Base-by-base conservation (phyloP, 23 tunicate species). In the Halocynthia roretzi region DNA sequence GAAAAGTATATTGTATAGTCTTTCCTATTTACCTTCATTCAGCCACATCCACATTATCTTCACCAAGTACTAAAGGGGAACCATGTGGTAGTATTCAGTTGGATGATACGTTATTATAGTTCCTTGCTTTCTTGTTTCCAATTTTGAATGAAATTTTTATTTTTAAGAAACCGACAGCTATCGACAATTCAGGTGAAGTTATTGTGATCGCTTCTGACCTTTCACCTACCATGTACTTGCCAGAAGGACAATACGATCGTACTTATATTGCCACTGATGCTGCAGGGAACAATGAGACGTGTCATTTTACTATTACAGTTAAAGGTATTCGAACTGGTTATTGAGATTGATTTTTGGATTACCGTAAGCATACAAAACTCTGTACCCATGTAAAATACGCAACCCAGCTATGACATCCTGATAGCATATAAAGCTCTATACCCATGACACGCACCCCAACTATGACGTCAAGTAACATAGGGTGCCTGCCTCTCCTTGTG, bases 191-290 rank as follows among this genome's bases (percentile, higher is more conserved):
- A 5, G 90, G 90, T 0, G 56, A 64, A 64, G 80, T 85, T 5
- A 19, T 50, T 14, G 8, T 85, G 7, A 71, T 66, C 55, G 10
- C 66, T 8, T 84, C 90, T 12, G 67, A 67, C 15, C 53, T 22
- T 10, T 62, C 52, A 20, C 93, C 85, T 48, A 86, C 93, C 15
- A 21, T 76, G 7, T 61, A 70, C 15, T 55, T 87, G 20, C 14
- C 70, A 1, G 93, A 87, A 63, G 93, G 93, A 51, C 64, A 53
- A 31, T 82, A 87, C 69, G 80, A 77, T 52, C 93, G 82, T 54
- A 77, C 65, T 8, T 87, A 87, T 68, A 77, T 54, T 60, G 86
- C 85, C 7, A 78, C 71, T 7, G 93, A 87, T 71, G 76, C 54
- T 52, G 83, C 83, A 20, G 87, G 93, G 55, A 87, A 82, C 49